A percentile compares a stretch with the other conserved stretches of the same genome.
These are phyloP conservation scores for Esperia sulphurella DNA, from an alignment of 2,888 invertebrate species.

Conservation along the genomic window DNA sequence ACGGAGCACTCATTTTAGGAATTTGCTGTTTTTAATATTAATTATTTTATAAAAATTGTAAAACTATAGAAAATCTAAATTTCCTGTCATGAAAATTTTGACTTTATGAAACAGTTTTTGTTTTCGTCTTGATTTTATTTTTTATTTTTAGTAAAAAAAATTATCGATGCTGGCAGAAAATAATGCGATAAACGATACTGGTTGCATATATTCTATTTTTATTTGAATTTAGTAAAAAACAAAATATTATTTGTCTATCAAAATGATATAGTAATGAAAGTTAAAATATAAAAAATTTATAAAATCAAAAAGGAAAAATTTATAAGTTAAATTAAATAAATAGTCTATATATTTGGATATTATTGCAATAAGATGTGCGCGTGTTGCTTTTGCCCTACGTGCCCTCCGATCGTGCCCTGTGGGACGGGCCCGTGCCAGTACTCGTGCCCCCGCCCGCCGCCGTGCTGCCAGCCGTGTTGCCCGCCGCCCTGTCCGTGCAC, in stretches of 20 bases:
- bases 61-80: slow-evolving; percentile 3
- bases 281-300: slow-evolving; percentile 10
- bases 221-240: background rate
- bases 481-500: slow-evolving; percentile 62
- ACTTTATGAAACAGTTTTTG: background rate
- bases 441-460: slow-evolving; percentile 55
- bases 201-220: background rate
- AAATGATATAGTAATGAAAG: slow-evolving; percentile 8
- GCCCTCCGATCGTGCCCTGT: slow-evolving; percentile 63
- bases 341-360: background rate
- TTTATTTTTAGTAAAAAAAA: background rate
- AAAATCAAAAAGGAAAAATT: slow-evolving; percentile 18
- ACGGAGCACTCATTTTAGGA: slow-evolving; percentile 64
- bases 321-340: slow-evolving; percentile 7
- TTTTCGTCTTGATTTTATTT: background rate
- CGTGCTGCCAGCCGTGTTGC: slow-evolving; percentile 58
- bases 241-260: background rate
- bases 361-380: slow-evolving; percentile 17
- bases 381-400: slow-evolving; percentile 53
- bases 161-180: background rate
- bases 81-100: background rate
- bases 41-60: slow-evolving; percentile 19
- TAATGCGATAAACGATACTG: background rate
- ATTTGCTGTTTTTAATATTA: slow-evolving; percentile 11
- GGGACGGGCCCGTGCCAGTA: slow-evolving; percentile 47